phyloP scores from a whole-genome alignment of 2,113 vertebrate genomes.

The Camelus bactrianus region DNA sequence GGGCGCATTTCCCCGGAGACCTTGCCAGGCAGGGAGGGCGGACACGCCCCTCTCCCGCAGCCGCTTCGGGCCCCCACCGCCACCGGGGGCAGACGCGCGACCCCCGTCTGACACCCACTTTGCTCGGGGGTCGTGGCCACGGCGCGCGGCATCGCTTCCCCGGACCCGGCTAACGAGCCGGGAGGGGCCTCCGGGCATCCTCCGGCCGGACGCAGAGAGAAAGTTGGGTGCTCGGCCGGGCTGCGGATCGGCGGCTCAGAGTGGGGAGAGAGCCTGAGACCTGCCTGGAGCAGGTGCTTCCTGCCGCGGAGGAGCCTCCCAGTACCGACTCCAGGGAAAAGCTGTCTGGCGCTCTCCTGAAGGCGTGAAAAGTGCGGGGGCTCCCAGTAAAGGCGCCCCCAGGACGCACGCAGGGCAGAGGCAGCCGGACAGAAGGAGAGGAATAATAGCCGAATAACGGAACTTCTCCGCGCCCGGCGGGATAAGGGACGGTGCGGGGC shows the following conservation, averaged over 20 bases:
- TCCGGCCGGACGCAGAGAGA: background rate
- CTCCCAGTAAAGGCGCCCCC: background rate
- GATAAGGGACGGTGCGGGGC: background rate
- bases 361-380: slow-evolving; percentile 57
- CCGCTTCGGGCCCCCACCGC: background rate
- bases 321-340: background rate
- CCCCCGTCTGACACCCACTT: background rate
- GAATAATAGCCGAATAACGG: background rate
- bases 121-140: background rate
- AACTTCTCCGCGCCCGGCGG: slow-evolving; percentile 56
- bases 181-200: background rate
- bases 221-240: slow-evolving; percentile 36
- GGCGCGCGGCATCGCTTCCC: background rate
- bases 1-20: background rate
- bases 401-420: background rate
- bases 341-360: background rate
- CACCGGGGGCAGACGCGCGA: background rate
- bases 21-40: accelerated
- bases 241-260: background rate
- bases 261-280: background rate
- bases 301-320: background rate
- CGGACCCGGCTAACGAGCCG: background rate
- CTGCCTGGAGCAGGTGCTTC: slow-evolving; percentile 76
- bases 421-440: background rate
- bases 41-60: slow-evolving; percentile 23